Base-by-base conservation (phyloP, 1,140 invertebrate genomes). In the Solen grandis region DNA sequence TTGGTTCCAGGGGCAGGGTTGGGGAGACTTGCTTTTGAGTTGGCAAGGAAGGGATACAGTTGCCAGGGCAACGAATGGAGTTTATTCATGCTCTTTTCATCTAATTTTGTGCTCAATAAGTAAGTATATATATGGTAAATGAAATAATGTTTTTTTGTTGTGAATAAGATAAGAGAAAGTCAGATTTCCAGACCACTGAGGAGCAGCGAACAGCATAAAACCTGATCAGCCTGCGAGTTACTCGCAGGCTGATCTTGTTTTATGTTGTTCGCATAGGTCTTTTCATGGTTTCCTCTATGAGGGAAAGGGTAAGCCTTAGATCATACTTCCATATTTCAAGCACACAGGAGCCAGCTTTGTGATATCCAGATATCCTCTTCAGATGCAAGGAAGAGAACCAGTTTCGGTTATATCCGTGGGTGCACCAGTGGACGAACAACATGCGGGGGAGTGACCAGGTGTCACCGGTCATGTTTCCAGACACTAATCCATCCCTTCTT, bases 1-100 rank as follows among this genome's bases (percentile, higher is more conserved):
- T 91, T 99, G 72, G 97, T 99, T 31, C 98, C 98, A 25, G 99
- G 98, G 16, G 97, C 98, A 27, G 99, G 98, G 0, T 93, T 99
- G 5, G 98, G 98, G 1, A 93, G 99, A 76, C 93, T 99, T 0
- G 96, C 97, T 0, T 99, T 96, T 93, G 98, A 99, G 93, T 95
- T 99, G 16, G 97, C 98, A 0, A 94, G 94, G 81, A 93, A 95
- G 52, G 98, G 98, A 5, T 99, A 96, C 91, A 94, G 94, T 8
- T 99, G 97, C 88, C 96, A 99, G 93, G 99, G 98, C 81, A 99
- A 99, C 90, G 98, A 99, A 93, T 99, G 98, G 92, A 98, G 97
- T 50, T 94, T 99, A 1, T 99, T 98, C 89, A 99, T 99, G 98
- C 93, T 99, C 1, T 96, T 99, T 86, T 96, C 97, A 0, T 98